Base-by-base conservation (phyloP, 2,113 vertebrate genomes). In the Nothobranchius kuhntae region DNA sequence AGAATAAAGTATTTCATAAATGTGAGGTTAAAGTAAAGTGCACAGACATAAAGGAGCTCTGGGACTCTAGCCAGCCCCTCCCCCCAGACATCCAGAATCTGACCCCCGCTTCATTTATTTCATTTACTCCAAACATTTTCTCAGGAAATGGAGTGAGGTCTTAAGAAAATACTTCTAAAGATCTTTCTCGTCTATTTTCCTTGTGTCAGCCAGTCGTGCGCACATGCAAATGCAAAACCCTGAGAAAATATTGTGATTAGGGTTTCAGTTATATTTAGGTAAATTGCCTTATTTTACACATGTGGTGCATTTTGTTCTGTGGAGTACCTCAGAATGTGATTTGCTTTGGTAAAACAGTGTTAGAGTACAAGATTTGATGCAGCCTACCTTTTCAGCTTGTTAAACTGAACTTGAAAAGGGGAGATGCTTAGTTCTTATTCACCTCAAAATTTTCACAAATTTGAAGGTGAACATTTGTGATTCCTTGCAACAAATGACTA, bases 261-360 rank as follows among this genome's bases (percentile, higher is more conserved):
- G 81, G 89, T 86, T 89, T 61, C 84, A 85, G 89, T 83, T 92
- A 93, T 92, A 92, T 91, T 89, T 89, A 91, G 87, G 73, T 61
- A 64, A 79, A 67, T 75, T 87, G 75, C 65, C 83, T 82, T 85
- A 68, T 71, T 50, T 58, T 47, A 71, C 65, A 64, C 86, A 82
- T 79, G 84, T 78, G 75, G 85, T 75, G 65, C 81, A 89, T 84
- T 78, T 88, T 89, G 83, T 89, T 90, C 77, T 82, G 75, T 78
- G 73, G 75, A 87, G 86, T 68, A 84, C 86, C 80, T 76, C 60
- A 74, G 65, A 86, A 85, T 91, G 84, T 65, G 81, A 81, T 86
- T 82, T 75, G 87, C 30, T 68, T 86, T 85, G 87, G 89, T 86
- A 87, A 83, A 84, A 71, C 80, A 89, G 88, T 65, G 61, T 54